These are phyloP conservation scores for Perodicticus potto DNA, from an alignment of 2,797 vertebrate species.

Conservation along the genomic window DNA sequence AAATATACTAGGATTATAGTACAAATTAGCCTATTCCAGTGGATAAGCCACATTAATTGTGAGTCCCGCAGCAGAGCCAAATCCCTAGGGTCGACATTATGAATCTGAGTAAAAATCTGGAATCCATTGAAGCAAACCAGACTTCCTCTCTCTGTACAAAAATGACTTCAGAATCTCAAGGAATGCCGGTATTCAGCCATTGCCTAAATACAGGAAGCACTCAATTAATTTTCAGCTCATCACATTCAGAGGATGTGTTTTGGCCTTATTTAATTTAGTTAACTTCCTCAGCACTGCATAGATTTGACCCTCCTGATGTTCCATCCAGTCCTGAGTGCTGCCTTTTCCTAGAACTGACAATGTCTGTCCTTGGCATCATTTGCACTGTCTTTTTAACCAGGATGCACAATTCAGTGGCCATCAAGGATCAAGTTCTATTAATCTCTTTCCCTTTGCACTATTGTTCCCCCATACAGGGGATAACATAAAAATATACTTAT, in stretches of 20 bases:
- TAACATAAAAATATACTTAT: not conserved
- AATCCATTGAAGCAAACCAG: not conserved
- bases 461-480: not conserved
- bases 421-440: not conserved
- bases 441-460: not conserved
- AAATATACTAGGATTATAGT: not conserved
- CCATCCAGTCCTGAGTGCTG: not conserved
- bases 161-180: not conserved
- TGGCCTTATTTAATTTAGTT: not conserved
- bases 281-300: not conserved
- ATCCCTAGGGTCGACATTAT: not conserved
- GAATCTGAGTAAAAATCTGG: not conserved
- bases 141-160: not conserved
- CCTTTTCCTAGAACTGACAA: not conserved
- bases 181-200: not conserved
- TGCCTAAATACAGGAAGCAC: not conserved
- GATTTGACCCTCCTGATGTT: not conserved
- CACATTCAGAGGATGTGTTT: not conserved
- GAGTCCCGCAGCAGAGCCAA: not conserved
- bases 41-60: not conserved
- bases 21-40: not conserved
- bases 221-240: slow-evolving; percentile 30
- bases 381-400: not conserved
- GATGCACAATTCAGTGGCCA: not conserved
- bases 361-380: not conserved